Evolutionary conservation across 2,113 vertebrate genomes (phyloP).

Genomic region (Varanus komodoensis): DNA sequence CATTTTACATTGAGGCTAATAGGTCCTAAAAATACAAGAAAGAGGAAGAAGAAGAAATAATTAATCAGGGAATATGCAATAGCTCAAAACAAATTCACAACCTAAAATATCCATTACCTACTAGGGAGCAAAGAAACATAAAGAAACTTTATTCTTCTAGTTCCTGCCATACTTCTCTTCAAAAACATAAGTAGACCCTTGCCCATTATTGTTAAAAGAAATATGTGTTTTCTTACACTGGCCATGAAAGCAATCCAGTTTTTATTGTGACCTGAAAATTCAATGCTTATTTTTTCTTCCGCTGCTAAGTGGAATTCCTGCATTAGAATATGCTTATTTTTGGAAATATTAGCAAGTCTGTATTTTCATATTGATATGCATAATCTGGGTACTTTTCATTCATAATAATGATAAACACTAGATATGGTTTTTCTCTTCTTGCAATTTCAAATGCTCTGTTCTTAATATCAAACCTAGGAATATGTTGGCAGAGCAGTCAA

Average conservation of each 20-base stretch:
- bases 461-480: conserved; percentile 25
- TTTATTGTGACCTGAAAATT: not conserved
- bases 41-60: too few relatives aligned
- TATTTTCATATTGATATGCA: not conserved
- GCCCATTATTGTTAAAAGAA: not conserved
- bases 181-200: not conserved
- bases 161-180: too few relatives aligned
- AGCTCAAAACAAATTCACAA: too few relatives aligned
- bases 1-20: not conserved
- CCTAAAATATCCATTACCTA: too few relatives aligned
- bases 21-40: too few relatives aligned
- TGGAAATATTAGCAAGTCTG: not conserved
- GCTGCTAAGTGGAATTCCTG: not conserved
- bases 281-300: not conserved
- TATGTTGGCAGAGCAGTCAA: not conserved
- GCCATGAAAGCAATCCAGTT: not conserved
- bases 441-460: conserved; percentile 42
- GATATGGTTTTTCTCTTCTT: not conserved
- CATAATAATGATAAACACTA: not conserved
- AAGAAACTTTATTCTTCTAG: too few relatives aligned
- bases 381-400: not conserved
- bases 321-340: not conserved
- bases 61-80: too few relatives aligned
- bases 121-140: too few relatives aligned
- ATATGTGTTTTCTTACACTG: not conserved